Evolutionary conservation across 1,140 invertebrate species (phyloP).

Genomic region (Liolophura sinensis): DNA sequence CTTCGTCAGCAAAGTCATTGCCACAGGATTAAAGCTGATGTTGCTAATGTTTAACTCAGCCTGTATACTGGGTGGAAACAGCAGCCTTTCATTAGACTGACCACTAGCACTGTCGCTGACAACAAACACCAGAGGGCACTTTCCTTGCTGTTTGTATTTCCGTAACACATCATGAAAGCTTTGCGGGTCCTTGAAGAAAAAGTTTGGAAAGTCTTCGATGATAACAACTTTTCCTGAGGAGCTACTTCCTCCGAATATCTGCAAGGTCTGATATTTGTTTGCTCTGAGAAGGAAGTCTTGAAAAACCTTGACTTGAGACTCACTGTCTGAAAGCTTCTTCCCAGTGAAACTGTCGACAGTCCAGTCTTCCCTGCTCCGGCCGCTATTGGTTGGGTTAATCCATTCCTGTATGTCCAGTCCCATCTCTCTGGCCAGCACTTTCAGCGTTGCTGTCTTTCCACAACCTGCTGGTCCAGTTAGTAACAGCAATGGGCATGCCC

Average conservation of each 20-base stretch:
- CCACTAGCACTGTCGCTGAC: conserved; percentile 48
- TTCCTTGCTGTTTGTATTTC: conserved; percentile 41
- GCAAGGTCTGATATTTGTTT: conserved; percentile 49
- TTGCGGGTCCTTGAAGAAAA: conserved; percentile 31
- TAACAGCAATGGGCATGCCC: conserved; percentile 41
- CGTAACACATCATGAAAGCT: conserved; percentile 1
- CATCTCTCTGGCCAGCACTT: conserved; percentile 39
- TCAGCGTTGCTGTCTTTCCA: conserved; percentile 52
- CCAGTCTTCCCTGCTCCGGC: not conserved
- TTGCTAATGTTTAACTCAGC: conserved; percentile 38
- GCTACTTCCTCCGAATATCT: conserved; percentile 36
- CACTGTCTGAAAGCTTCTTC: not conserved
- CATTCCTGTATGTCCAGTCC: conserved; percentile 50
- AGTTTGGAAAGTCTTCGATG: conserved; percentile 52
- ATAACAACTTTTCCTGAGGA: conserved; percentile 34
- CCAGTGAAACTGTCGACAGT: not conserved
- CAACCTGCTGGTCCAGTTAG: conserved; percentile 53
- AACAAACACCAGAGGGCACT: conserved; percentile 52
- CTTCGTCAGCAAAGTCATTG: conserved; percentile 53
- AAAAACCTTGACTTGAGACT: conserved; percentile 46
- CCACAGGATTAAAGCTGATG: conserved; percentile 56
- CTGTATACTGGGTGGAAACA: conserved; percentile 54
- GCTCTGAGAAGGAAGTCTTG: conserved; percentile 51
- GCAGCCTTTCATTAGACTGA: conserved; percentile 40
- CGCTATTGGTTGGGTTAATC: conserved; percentile 38